phyloP scores from a whole-genome alignment of 2,888 invertebrate genomes.

The Euproctis similis region DNA sequence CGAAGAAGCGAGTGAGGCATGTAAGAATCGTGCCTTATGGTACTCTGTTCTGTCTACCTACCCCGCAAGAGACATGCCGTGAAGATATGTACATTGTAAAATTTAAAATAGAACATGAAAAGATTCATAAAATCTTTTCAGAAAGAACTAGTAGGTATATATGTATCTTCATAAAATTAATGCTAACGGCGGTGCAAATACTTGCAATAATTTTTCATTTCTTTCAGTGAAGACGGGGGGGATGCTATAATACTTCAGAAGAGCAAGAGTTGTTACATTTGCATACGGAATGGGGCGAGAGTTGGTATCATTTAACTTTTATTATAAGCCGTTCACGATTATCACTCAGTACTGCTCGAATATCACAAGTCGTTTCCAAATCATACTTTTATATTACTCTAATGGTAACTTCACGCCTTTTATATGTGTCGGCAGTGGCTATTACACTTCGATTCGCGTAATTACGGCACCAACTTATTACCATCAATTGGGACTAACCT shows the following conservation, averaged over 20 bases:
- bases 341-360: conserved; percentile 47
- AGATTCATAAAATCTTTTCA: too few species aligned
- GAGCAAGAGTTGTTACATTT: conserved; percentile 62
- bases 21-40: too few species aligned
- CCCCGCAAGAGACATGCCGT: too few species aligned
- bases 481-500: too few species aligned
- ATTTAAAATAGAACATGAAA: too few species aligned
- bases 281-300: conserved; percentile 52
- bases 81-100: too few species aligned
- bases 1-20: too few species aligned
- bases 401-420: conserved; percentile 10
- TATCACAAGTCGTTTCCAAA: conserved; percentile 29
- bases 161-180: too few species aligned
- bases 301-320: conserved; percentile 51
- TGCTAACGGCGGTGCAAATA: conserved; percentile 44
- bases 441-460: too few species aligned
- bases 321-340: conserved; percentile 47
- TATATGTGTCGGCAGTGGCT: not conserved
- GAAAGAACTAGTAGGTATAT: too few species aligned
- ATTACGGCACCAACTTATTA: too few species aligned
- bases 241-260: conserved; percentile 54
- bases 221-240: conserved; percentile 34
- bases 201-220: conserved; percentile 42
- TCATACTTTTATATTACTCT: conserved; percentile 31
- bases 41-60: too few species aligned